Conservation (phyloP, 2,113 vertebrate species). For the Psephotus haematonotus region DNA sequence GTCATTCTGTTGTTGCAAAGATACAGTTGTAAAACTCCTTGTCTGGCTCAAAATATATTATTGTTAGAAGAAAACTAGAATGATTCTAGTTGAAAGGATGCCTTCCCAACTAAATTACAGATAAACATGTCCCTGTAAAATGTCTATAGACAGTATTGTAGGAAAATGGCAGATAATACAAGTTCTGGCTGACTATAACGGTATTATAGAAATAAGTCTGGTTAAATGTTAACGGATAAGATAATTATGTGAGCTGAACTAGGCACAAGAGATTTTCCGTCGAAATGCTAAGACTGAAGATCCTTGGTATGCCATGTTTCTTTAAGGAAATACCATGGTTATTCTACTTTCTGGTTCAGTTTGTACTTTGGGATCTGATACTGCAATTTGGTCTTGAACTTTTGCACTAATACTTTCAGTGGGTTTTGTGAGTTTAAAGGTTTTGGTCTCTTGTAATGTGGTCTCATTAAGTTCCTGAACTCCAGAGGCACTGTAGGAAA, state of each 20-base stretch:
- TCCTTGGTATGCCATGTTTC: neutral
- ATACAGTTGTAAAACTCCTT: neutral
- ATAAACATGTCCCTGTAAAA: neutral
- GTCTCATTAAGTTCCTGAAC: neutral
- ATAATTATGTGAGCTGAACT: neutral
- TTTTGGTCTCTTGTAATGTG: neutral
- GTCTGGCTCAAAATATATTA: neutral
- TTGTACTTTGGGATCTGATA: neutral
- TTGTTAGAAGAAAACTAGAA: neutral
- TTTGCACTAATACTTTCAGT: neutral
- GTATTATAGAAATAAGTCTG: neutral
- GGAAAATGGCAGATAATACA: neutral
- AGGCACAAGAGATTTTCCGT: neutral
- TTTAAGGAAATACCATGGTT: neutral
- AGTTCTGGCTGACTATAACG: neutral
- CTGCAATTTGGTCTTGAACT: neutral
- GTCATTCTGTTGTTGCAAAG: neutral
- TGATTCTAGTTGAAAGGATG: neutral
- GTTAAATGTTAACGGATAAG: neutral
- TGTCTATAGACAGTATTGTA: neutral
- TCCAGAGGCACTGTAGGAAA: neutral
- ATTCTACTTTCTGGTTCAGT: neutral
- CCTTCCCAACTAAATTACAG: neutral
- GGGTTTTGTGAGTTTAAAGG: neutral
- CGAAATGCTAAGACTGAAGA: neutral